phyloP scores from a whole-genome alignment of 1,140 invertebrate species.

The Bombyx mandarina region DNA sequence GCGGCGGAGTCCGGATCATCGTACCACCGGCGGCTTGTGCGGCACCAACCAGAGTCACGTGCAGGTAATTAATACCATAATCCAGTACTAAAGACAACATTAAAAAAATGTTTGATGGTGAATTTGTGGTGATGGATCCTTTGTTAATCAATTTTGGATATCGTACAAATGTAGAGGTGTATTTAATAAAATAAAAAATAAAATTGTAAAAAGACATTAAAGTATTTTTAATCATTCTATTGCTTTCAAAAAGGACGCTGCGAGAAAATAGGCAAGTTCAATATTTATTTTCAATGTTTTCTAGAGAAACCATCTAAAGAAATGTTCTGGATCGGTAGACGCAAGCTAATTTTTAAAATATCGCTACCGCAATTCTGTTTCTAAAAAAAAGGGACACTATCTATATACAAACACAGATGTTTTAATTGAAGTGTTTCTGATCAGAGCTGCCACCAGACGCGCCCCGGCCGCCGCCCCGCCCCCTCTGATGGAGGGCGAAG shows the following conservation, averaged over 20 bases:
- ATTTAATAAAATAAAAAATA: no score
- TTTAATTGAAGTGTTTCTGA: neutral
- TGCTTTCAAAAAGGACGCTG: neutral
- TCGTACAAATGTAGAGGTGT: neutral
- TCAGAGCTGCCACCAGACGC: conserved; percentile 77
- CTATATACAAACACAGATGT: no score
- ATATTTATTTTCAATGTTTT: no score
- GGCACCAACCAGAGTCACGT: conserved; percentile 94
- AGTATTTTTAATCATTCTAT: neutral
- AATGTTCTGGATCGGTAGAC: no score
- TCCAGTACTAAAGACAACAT: no score
- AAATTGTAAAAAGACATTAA: neutral
- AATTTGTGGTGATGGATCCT: neutral
- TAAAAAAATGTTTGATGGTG: neutral
- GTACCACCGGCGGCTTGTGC: conserved; percentile 94
- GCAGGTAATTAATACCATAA: conserved; percentile 72
- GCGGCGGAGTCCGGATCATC: conserved; percentile 94
- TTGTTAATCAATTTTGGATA: neutral
- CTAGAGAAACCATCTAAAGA: no score
- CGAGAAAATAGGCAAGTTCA: no score
- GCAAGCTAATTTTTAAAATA: no score
- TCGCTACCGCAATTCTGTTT: no score
- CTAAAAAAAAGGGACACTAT: no score
- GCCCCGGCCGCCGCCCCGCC: conserved; percentile 87
- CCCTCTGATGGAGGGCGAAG: conserved; percentile 96